Percentiles rank a stretch among this genome's conserved stretches.
Conservation (phyloP, 1,140 invertebrate species). For the Polyergus mexicanus region DNA sequence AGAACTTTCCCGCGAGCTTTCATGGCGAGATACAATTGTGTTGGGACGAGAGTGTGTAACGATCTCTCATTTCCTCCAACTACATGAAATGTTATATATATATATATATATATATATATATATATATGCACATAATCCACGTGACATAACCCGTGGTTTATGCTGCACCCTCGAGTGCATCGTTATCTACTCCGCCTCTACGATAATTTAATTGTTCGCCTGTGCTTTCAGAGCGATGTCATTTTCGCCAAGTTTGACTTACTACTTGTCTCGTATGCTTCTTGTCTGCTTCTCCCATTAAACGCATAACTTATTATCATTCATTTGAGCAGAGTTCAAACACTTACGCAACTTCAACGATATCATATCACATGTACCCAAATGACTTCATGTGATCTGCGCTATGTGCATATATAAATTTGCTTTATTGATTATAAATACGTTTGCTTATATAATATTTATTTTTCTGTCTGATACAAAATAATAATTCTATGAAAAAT, state of each 20-base stretch:
- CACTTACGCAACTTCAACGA: constrained; percentile 33
- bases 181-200: constrained; percentile 70
- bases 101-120: constrained; percentile 69
- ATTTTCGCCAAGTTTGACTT: constrained; percentile 72
- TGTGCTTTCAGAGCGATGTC: constrained; percentile 66
- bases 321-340: constrained; percentile 51
- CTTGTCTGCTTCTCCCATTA: constrained; percentile 47
- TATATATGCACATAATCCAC: constrained; percentile 70
- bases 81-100: constrained; percentile 63
- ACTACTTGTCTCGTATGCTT: constrained; percentile 47
- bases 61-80: constrained; percentile 5
- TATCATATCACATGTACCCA: neutral
- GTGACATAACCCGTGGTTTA: constrained; percentile 71
- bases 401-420: neutral
- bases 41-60: neutral
- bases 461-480: neutral
- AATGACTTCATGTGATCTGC: constrained; percentile 9
- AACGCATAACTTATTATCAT: constrained; percentile 59
- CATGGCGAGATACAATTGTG: constrained; percentile 7
- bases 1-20: constrained; percentile 21
- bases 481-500: neutral
- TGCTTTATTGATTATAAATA: constrained; percentile 3
- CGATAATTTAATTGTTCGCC: constrained; percentile 76
- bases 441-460: constrained; percentile 8
- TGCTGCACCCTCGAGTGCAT: constrained; percentile 75